Evolutionary conservation across 2,797 vertebrate genomes (phyloP).

Genomic region (Lophotriccus pileatus): DNA sequence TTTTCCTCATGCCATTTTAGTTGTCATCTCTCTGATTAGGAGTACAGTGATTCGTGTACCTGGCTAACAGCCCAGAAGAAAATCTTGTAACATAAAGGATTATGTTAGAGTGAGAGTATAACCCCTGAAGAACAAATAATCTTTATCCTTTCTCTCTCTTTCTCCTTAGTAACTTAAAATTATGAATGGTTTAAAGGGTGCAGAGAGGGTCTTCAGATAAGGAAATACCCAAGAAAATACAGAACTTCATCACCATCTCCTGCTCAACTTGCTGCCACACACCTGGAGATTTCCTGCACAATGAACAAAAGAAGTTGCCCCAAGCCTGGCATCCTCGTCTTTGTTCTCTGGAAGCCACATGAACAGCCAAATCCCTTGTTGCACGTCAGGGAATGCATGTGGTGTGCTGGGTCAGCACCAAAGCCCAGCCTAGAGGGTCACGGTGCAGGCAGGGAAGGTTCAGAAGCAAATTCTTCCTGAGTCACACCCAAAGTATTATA

Average conservation of each 20-base stretch:
- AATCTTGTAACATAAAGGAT: not conserved
- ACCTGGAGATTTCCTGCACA: not conserved
- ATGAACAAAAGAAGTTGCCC: not conserved
- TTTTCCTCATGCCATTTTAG: not conserved
- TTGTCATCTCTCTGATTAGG: not conserved
- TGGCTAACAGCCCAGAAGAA: not conserved
- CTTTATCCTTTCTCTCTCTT: not conserved
- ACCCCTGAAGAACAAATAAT: not conserved
- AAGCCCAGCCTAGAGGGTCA: not conserved
- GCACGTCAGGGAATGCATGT: accelerated
- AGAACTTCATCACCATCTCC: not conserved
- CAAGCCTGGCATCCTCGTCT: not conserved
- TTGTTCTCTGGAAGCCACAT: not conserved
- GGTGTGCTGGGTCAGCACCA: not conserved
- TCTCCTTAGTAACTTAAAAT: not conserved
- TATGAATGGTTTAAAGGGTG: not conserved
- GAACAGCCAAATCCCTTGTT: not conserved
- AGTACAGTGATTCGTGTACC: not conserved
- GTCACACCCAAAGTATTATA: not conserved
- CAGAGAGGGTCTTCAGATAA: not conserved
- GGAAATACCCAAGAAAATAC: not conserved
- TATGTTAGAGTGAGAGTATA: not conserved
- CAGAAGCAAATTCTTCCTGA: not conserved
- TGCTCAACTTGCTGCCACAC: not conserved
- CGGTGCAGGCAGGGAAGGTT: not conserved